Evolutionary conservation across 2,797 vertebrate genomes (phyloP).

Genomic region (Thaleichthys pacificus): DNA sequence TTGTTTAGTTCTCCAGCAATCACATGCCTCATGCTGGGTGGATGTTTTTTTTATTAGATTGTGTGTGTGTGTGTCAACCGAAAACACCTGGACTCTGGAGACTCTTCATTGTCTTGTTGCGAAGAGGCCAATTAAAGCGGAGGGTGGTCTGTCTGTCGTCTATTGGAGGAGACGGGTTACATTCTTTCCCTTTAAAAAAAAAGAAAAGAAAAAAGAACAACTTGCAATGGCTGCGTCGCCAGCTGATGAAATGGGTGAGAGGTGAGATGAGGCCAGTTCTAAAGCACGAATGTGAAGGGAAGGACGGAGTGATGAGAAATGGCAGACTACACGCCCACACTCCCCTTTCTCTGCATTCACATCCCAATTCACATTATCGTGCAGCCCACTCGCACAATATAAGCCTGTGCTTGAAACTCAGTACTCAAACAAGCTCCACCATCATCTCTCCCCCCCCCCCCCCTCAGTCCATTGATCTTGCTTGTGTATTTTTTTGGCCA

Average conservation of each 20-base stretch:
- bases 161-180: slow-evolving; percentile 45
- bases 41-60: slow-evolving; percentile 20
- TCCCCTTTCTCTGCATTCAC: not conserved
- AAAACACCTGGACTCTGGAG: slow-evolving; percentile 67
- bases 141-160: slow-evolving; percentile 50
- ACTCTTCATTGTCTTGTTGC: slow-evolving; percentile 60
- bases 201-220: slow-evolving; percentile 15
- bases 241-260: slow-evolving; percentile 21
- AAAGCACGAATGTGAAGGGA: not conserved
- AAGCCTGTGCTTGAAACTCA: not conserved
- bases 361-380: not conserved
- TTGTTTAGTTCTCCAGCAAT: slow-evolving; percentile 58
- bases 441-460: not conserved
- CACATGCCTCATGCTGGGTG: slow-evolving; percentile 47
- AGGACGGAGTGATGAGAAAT: not conserved
- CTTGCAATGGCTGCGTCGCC: slow-evolving; percentile 38
- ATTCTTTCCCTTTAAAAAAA: slow-evolving; percentile 44
- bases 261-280: slow-evolving; percentile 14
- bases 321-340: not conserved
- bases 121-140: slow-evolving; percentile 51
- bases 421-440: not conserved
- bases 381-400: not conserved
- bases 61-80: slow-evolving; percentile 63
- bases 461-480: slow-evolving; percentile 26
- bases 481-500: slow-evolving; percentile 24